Conservation (phyloP, 2,113 vertebrate genomes). For the Varanus salvator region DNA sequence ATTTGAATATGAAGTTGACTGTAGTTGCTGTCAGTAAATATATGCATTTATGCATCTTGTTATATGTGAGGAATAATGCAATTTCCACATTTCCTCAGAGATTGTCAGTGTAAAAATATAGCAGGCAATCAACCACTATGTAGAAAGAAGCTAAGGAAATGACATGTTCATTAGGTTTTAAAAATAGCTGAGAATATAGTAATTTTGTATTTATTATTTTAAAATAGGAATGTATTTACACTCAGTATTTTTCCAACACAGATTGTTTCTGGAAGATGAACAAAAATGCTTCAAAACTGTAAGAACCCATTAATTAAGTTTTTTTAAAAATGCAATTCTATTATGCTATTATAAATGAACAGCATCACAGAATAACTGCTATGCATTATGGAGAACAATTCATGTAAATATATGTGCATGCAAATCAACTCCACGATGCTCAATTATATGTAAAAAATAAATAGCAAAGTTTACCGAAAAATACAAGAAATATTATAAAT, state of each 20-base stretch:
- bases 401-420: background rate
- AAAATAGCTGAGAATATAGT: background rate
- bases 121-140: background rate
- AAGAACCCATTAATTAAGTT: background rate
- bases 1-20: background rate
- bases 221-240: background rate
- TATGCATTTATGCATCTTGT: background rate
- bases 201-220: background rate
- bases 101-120: background rate
- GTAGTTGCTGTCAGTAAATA: background rate
- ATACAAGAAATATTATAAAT: background rate
- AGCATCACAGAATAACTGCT: background rate
- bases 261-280: background rate
- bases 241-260: background rate
- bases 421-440: background rate
- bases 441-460: background rate
- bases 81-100: slow-evolving; percentile 16
- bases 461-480: background rate
- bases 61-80: background rate
- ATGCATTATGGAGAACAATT: background rate
- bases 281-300: background rate
- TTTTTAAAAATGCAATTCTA: background rate
- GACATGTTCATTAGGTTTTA: background rate
- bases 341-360: background rate
- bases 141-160: background rate